Conservation (phyloP, 2,113 vertebrate species). For the Misgurnus mizolepis region DNA sequence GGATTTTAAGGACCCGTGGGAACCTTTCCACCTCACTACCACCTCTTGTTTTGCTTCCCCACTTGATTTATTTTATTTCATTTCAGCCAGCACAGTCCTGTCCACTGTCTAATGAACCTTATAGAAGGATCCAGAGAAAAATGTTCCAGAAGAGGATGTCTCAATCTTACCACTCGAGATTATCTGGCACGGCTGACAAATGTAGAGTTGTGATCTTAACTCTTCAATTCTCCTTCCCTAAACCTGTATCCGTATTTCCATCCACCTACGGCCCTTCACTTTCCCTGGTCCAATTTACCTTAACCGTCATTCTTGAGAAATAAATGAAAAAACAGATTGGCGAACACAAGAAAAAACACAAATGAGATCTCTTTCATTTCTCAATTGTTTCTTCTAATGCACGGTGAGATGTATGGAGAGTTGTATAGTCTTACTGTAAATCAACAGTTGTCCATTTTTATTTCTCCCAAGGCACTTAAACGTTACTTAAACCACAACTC, state of each 20-base stretch:
- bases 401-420: background rate
- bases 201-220: background rate
- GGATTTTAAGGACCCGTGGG: too few relatives aligned
- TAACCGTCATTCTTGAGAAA: background rate
- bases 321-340: background rate
- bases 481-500: background rate
- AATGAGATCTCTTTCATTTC: background rate
- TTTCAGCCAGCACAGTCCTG: background rate
- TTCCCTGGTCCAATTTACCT: slow-evolving; percentile 4
- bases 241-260: background rate
- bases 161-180: slow-evolving; percentile 8
- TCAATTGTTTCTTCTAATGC: too few relatives aligned
- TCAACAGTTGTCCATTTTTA: too few relatives aligned
- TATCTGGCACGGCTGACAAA: background rate
- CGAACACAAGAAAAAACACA: background rate
- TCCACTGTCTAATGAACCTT: slow-evolving; percentile 4
- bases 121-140: slow-evolving; percentile 4
- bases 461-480: too few relatives aligned
- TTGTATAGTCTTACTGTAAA: too few relatives aligned
- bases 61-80: slow-evolving; percentile 13
- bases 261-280: background rate
- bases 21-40: background rate
- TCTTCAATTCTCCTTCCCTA: background rate
- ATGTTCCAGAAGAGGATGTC: background rate
- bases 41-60: slow-evolving; percentile 13